Conservation (phyloP, 2,888 invertebrate species). For the Pseudolycoriella hygida region DNA sequence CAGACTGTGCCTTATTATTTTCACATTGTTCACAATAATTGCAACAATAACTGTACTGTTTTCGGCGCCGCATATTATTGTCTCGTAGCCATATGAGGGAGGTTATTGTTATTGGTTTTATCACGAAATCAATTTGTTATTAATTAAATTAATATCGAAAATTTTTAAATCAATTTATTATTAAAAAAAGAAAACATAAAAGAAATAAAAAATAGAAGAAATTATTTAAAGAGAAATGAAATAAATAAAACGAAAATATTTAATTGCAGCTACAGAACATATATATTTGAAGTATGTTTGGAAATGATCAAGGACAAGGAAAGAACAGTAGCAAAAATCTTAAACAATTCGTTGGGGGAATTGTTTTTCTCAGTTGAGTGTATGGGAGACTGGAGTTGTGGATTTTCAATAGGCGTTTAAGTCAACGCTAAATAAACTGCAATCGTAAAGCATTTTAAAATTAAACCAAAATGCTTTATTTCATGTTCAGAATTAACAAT, state of each 20-base stretch:
- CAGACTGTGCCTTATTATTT: constrained; percentile 98
- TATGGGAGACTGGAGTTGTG: no score
- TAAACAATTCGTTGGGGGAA: no score
- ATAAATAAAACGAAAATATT: background rate
- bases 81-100: constrained; percentile 34
- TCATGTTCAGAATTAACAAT: no score
- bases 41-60: constrained; percentile 93
- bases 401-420: no score
- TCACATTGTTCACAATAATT: constrained; percentile 95
- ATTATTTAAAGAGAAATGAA: background rate
- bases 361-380: no score
- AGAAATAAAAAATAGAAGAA: background rate
- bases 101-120: constrained; percentile 34
- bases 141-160: constrained; percentile 33
- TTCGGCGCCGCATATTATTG: constrained; percentile 72
- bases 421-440: no score
- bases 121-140: constrained; percentile 34
- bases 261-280: background rate
- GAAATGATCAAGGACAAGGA: no score
- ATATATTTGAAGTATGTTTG: no score
- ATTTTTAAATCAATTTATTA: constrained; percentile 22
- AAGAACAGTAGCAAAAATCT: no score
- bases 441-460: no score
- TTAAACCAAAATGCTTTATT: no score
- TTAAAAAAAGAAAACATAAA: background rate